A percentile compares a stretch with the other conserved stretches of the same genome.
phyloP scores from a whole-genome alignment of 2,888 invertebrate species.

The Epinotia nisella region DNA sequence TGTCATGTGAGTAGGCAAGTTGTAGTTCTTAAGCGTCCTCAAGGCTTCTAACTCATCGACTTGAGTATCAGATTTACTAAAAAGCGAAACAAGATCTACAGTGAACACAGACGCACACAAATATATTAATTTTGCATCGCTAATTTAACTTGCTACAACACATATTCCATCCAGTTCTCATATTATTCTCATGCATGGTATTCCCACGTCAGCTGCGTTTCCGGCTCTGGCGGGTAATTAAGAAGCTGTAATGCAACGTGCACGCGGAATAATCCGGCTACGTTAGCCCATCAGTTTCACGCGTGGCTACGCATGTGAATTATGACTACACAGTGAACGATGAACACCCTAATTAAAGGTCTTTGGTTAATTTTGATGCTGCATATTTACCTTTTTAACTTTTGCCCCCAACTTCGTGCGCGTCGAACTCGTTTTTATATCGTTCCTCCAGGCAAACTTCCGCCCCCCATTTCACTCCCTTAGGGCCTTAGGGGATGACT shows the following conservation, averaged over 20 bases:
- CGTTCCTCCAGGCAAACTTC: too few relatives aligned
- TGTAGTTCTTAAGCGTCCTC: too few relatives aligned
- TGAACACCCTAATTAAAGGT: slow-evolving; percentile 5
- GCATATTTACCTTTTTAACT: background rate
- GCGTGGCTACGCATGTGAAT: slow-evolving; percentile 10
- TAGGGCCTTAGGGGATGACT: too few relatives aligned
- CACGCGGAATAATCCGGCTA: slow-evolving; percentile 6
- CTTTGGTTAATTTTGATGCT: background rate
- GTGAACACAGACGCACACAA: background rate
- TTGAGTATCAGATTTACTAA: background rate
- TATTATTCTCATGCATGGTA: slow-evolving; percentile 6
- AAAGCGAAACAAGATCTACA: background rate
- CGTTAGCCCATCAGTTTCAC: slow-evolving; percentile 27
- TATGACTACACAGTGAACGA: slow-evolving; percentile 15
- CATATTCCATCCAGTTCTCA: background rate
- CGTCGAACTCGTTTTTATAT: too few relatives aligned
- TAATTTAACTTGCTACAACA: background rate
- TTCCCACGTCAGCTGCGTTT: slow-evolving; percentile 20
- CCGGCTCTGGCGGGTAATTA: slow-evolving; percentile 31
- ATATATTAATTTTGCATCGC: background rate
- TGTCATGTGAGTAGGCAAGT: too few relatives aligned
- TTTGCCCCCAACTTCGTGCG: too few relatives aligned
- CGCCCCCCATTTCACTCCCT: too few relatives aligned
- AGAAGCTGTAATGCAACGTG: slow-evolving; percentile 32
- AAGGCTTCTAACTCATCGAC: too few relatives aligned